Evolutionary conservation across 2,888 invertebrate genomes (phyloP), one percentile per base, ranked within the genome.

Genomic region (Amiota minor): DNA sequence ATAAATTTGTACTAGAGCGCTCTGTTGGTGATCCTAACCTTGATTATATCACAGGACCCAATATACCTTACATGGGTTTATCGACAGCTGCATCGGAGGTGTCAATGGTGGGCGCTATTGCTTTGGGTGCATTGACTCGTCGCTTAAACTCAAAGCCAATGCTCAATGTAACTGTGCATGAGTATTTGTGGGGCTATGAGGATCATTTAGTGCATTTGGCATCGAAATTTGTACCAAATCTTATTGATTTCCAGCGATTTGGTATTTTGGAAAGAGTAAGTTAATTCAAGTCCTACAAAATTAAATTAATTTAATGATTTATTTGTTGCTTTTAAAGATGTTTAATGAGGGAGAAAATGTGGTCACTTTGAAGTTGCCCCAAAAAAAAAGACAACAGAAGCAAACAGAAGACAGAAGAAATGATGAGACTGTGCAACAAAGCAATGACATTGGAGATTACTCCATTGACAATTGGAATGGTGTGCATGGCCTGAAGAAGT

Each of bases 121-220:
- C 92, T 0, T 90, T 95, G 70, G 91, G 92, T 68, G 89, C 93
- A 9, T 81, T 95, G 72, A 89, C 92, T 2, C 90, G 90, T 55
- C 90, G 91, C 16, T 81, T 94, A 45, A 90, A 92, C 72, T 91
- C 93, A 0, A 88, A 93, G 79, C 91, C 94, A 0, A 92, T 96
- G 75, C 87, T 95, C 16, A 78, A 85, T 59, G 85, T 94, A 50
- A 91, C 92, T 0, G 93, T 94, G 0, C 89, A 94, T 73, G 93
- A 95, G 46, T 94, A 93, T 84, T 89, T 96, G 14, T 96, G 95
- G 95, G 96, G 96, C 0, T 96, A 96, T 86, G 92, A 95, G 1
- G 96, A 97, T 84, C 91, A 92, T 0, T 85, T 97, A 61, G 93
- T 97, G 67, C 90, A 91, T 1, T 86, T 95, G 49, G 95, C 95